Base-by-base conservation (phyloP, 2,888 invertebrate genomes). In the Eupithecia exiguata region DNA sequence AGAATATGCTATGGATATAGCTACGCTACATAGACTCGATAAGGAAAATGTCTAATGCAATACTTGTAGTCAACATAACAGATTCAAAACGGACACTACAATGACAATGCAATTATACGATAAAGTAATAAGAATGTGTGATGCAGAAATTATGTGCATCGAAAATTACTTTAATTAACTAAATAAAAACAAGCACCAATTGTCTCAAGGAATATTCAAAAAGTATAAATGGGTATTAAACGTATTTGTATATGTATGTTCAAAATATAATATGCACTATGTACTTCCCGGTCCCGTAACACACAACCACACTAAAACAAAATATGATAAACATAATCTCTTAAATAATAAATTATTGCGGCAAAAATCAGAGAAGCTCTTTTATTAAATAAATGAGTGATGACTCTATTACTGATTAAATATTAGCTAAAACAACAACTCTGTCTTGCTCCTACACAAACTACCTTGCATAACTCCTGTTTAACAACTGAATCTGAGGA, bases 391-490 rank as follows among this genome's bases (percentile, higher is more conserved):
- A 10, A 53, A 53, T 21, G 49, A 21, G 9, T 21, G 10, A 3
- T 21, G 58, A 5, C 58, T n/a, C 9, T 53, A 58, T 58, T 25
- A 58, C 58, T 58, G 25, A 58, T 58, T 58, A 58, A 58, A 58
- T 58, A 58, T 58, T 58, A 25, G 58, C 58, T 58, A 12, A 25
- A 58, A 58, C 14, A 58, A 58, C 58, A 58, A 58, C 12, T 58
- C 25, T 25, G 58, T 58, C 58, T 25, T 58, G 58, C 58, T 58
- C 58, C 58, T 58, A 25, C 58, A 58, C 58, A 58, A 58, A 58
- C 58, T 14, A 21, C 21, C 4, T 58, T 25, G 5, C 25, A 25
- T 58, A 58, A 21, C 58, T 58, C 58, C n/a, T 53, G 49, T 53
- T 53, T 21, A 10, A 58, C 25, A 25, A 25, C 25, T 58, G 12